Percentiles rank a stretch among this genome's conserved stretches.
Evolutionary conservation across 2,113 vertebrate genomes (phyloP).

Genomic region (Gnathonemus longibarbis): DNA sequence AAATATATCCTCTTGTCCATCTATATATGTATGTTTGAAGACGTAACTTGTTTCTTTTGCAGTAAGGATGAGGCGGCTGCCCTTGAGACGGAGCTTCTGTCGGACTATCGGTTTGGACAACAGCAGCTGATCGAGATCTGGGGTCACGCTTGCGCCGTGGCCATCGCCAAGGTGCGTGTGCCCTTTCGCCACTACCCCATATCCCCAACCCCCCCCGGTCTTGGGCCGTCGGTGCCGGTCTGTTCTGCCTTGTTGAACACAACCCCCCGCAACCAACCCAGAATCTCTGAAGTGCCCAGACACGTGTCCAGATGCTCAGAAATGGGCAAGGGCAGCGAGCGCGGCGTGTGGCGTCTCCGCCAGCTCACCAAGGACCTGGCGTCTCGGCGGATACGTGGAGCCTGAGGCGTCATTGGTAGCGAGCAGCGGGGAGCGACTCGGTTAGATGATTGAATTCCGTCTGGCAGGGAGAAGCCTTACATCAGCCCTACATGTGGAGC

Average conservation of each 20-base stretch:
- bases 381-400: not conserved
- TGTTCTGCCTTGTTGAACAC: not conserved
- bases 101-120: constrained; percentile 80
- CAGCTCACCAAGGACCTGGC: not conserved
- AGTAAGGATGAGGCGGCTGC: constrained; percentile 75
- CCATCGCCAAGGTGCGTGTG: constrained; percentile 80
- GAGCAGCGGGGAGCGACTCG: not conserved
- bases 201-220: not conserved
- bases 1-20: not conserved
- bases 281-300: not conserved
- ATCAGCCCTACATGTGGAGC: constrained; percentile 16
- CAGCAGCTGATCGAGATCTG: constrained; percentile 89
- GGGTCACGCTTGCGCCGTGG: constrained; percentile 81
- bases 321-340: not conserved
- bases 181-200: not conserved
- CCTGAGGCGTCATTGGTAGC: not conserved
- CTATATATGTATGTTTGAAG: not conserved
- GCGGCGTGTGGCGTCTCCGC: not conserved
- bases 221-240: no score
- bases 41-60: constrained; percentile 25
- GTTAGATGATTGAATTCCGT: constrained; percentile 1
- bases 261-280: not conserved
- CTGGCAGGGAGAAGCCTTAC: constrained; percentile 15
- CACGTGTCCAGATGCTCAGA: not conserved
- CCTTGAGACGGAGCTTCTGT: constrained; percentile 78